These are phyloP conservation scores for Tenthredo notha DNA, from an alignment of 2,888 invertebrate genomes.

Conservation along the genomic window DNA sequence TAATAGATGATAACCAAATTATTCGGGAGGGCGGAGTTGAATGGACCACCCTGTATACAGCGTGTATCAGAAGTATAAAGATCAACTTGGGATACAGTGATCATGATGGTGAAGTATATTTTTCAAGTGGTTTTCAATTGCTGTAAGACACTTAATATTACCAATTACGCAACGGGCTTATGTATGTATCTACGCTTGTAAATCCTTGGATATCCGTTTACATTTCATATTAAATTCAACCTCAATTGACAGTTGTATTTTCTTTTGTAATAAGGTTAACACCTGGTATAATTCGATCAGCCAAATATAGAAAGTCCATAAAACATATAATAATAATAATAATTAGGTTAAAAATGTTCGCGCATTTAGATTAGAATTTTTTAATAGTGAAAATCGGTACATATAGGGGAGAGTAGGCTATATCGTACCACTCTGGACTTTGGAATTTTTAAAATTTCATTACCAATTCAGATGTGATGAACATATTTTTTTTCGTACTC, in stretches of 20 bases:
- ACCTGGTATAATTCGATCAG: background rate
- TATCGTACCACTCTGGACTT: no score
- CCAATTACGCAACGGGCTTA: constrained; percentile 56
- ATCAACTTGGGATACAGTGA: background rate
- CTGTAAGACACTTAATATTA: constrained; percentile 56
- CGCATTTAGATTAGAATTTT: background rate
- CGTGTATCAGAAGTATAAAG: background rate
- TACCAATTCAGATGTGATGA: no score
- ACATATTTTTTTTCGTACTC: no score
- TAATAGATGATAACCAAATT: no score
- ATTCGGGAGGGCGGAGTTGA: no score
- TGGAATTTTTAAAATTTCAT: no score
- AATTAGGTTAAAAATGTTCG: background rate
- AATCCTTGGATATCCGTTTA: constrained; percentile 60
- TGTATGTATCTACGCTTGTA: constrained; percentile 51
- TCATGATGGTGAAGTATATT: background rate
- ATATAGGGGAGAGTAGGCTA: no score
- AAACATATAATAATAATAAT: background rate
- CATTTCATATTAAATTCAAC: constrained; percentile 57
- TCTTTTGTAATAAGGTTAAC: constrained; percentile 30
- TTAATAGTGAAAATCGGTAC: background rate
- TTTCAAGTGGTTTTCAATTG: constrained; percentile 17
- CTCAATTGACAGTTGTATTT: constrained; percentile 45
- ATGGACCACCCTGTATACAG: background rate
- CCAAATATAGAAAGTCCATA: background rate